Evolutionary conservation across 1,140 invertebrate genomes (phyloP), one percentile per base, ranked within the genome.

Genomic region (Drosophila micromelanica): DNA sequence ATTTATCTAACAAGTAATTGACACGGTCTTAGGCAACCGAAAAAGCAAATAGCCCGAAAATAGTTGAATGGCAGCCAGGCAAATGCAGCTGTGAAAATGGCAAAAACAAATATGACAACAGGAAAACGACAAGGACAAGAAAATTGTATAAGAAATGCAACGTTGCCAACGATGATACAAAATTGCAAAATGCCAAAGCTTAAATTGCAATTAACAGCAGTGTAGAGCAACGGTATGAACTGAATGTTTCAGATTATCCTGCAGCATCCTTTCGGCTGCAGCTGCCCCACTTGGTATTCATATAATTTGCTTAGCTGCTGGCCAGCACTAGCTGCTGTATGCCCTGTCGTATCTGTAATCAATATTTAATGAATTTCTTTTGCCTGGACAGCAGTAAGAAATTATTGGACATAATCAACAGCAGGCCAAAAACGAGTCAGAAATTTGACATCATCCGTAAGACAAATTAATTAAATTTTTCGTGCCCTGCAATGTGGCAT

Each of bases 311-410:
- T 30, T 54, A 64, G 30, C 12, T 49, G 17, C 6, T 65, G 37
- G 45, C 23, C 11, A 42, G 15, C 23, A 11, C 43, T 42, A 15
- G 9, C 17, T 15, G 5, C 23, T 43, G 20, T 55, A 5, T 49
- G 48, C 42, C 35, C n/a, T 64, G 45, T 15, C 45, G 63, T 60
- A 62, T 75, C 70, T 63, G 45, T 64, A 76, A 87, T 89, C 79
- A 84, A 84, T 84, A 72, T 74, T 77, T 65, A 82, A 79, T 74
- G 73, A 60, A 89, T 87, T 76, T 89, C 51, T 30, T 32, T 37
- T 27, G 27, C 23, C 48, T 45, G 27, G 23, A 56, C 61, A 59
- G 51, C 57, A 68, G 68, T 77, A 48, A 45, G 45, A 60, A 76
- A 70, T 76, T 65, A 78, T 77, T 86, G 32, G 62, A 75, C 46